A percentile compares a stretch with the other conserved stretches of the same genome.
Conservation (phyloP, 2,888 invertebrate genomes). For the Opisthograptis luteolata region DNA sequence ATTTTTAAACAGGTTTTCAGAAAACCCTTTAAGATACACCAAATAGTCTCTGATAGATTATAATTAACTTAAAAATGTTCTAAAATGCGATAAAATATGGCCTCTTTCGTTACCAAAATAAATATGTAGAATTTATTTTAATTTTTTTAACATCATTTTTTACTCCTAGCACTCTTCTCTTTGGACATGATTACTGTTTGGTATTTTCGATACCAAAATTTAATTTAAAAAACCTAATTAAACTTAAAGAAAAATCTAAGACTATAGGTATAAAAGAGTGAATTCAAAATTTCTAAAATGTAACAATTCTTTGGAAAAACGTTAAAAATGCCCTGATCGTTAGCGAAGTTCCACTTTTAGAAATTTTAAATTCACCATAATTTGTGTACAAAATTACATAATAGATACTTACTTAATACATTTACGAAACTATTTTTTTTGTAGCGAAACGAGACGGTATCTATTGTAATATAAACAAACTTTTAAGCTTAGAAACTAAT, state of each 20-base stretch:
- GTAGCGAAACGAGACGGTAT: slow-evolving; percentile 43
- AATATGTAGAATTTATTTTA: slow-evolving; percentile 60
- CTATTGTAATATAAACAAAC: slow-evolving; percentile 44
- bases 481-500: slow-evolving; percentile 39
- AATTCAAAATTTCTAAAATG: slow-evolving; percentile 35
- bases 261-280: slow-evolving; percentile 39
- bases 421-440: slow-evolving; percentile 19
- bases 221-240: slow-evolving; percentile 45
- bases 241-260: slow-evolving; percentile 55
- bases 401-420: slow-evolving; percentile 33
- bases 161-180: slow-evolving; percentile 59
- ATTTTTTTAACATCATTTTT: slow-evolving; percentile 42
- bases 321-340: slow-evolving; percentile 1
- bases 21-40: slow-evolving; percentile 46
- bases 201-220: slow-evolving; percentile 59
- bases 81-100: slow-evolving; percentile 67
- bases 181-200: slow-evolving; percentile 75
- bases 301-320: background rate
- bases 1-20: slow-evolving; percentile 53
- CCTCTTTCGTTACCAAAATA: slow-evolving; percentile 68
- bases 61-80: slow-evolving; percentile 54
- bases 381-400: slow-evolving; percentile 34
- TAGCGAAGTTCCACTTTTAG: background rate
- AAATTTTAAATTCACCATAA: slow-evolving; percentile 30
- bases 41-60: slow-evolving; percentile 42